Evolutionary conservation across 2,888 invertebrate genomes (phyloP), one percentile per base, ranked within the genome.

Genomic region (Lithosia quadra): DNA sequence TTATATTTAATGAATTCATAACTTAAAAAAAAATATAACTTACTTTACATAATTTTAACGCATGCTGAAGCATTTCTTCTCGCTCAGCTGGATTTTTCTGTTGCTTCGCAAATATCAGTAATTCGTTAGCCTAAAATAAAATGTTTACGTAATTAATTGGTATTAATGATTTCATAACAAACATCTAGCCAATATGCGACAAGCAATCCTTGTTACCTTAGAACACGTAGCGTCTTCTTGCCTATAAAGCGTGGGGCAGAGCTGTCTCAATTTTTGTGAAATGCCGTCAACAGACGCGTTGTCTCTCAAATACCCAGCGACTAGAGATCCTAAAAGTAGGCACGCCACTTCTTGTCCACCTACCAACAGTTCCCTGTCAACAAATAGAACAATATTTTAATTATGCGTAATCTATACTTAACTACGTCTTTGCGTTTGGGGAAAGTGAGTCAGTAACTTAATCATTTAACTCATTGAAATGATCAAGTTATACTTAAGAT

Each of bases 151-250:
- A 7, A 13, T 13, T n/a, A 60, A 28, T 0, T 33, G 36, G 3
- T 5, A 18, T 18, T 43, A 18, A 18, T 39, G 3, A 11, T 39
- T 13, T 10, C 18, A n/a, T 9, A 7, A 49, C 18, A n/a, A 49
- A 8, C 5, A n/a, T 9, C 8, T n/a, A 9, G 49, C 9, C 8
- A 49, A 49, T 49, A n/a, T 49, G n/a, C 49, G 15, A 18, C 24
- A 18, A 11, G 4, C 5, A 15, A 9, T 49, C 0, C 13, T 33
- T 70, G 9, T 39, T 90, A 98, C 98, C 95, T 99, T 99, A 2
- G 99, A 98, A 83, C 98, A 98, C 15, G 98, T 98, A 5, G 99
- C 99, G 92, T 99, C 99, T 94, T 99, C 99, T 83, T 97, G 97
- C 75, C 98, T 97, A 89, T 99, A 99, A 34, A 99, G 95, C 80